Evolutionary conservation across 2,888 invertebrate species (phyloP), one percentile per base, ranked within the genome.

Genomic region (Linnaemya tessellans): DNA sequence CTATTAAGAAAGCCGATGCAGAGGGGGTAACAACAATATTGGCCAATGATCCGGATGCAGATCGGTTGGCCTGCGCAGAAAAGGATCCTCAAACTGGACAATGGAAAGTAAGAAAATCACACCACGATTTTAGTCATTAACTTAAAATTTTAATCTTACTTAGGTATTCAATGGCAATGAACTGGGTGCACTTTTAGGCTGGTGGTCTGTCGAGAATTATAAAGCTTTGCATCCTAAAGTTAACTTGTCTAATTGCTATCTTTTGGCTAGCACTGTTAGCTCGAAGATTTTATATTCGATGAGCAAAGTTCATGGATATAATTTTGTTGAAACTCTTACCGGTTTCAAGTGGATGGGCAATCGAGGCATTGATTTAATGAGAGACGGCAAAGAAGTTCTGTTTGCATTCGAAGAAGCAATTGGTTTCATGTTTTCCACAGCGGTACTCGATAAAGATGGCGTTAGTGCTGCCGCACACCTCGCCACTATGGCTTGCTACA

Each of bases 271-370:
- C 90, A 97, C 99, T 1, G 99, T 99, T 46, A 99, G 99, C 86
- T 99, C 99, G 18, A 98, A 98, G 93, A 97, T 99, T 91, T 93
- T 99, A 64, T 93, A 94, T 38, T 95, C 98, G 0, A 96, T 99
- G 91, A 96, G 97, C 0, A 93, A 94, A 62, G 94, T 94, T 1
- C 96, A 97, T 90, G 98, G 97, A 4, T 96, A 96, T 80, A 94
- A 95, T 88, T 95, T 95, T 87, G 92, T 94, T 86, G 98, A 99
- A 93, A 99, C 99, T 0, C 94, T 99, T 73, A 99, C 99, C 0
- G 99, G 99, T 0, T 99, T 99, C 91, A 99, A 99, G 91, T 99
- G 99, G 99, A 98, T 99, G 97, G 99, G 95, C 7, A 99, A 99
- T 92, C 95, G 95, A 89, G 94, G 97, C 0, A 93, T 95, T 41